Evolutionary conservation across 2,888 invertebrate species (phyloP).

Genomic region (Cerastoderma edule): DNA sequence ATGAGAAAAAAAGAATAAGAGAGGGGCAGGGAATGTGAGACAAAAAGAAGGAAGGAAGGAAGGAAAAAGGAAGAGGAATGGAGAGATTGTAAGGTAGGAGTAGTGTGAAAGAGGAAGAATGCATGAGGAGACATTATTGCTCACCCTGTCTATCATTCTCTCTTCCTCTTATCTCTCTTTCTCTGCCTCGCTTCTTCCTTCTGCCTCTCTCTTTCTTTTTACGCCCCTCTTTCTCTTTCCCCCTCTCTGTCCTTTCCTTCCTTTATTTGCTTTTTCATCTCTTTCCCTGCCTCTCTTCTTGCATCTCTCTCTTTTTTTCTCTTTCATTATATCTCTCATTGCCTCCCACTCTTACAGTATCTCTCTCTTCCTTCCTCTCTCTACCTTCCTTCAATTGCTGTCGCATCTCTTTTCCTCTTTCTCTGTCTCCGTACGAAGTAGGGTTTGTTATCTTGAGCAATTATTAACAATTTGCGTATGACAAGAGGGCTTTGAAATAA

Average conservation of each 20-base stretch:
- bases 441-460: too few species aligned
- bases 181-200: not conserved
- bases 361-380: not conserved
- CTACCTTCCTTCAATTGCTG: too few species aligned
- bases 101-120: not conserved
- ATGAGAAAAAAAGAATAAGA: not conserved
- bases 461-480: too few species aligned
- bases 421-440: not conserved
- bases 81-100: not conserved
- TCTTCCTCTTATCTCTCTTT: not conserved
- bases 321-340: not conserved
- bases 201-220: not conserved
- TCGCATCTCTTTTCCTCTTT: not conserved
- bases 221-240: not conserved
- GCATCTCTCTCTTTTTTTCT: not conserved
- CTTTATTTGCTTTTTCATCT: not conserved
- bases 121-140: not conserved
- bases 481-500: too few species aligned
- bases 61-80: not conserved
- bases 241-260: not conserved
- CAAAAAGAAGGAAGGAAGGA: not conserved
- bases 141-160: not conserved
- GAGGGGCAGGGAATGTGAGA: too few species aligned
- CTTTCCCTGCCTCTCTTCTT: not conserved
- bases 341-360: not conserved